Percentiles rank a stretch among this genome's conserved stretches.
Conservation (phyloP, 2,113 vertebrate species). For the Ceyx melanurus region DNA sequence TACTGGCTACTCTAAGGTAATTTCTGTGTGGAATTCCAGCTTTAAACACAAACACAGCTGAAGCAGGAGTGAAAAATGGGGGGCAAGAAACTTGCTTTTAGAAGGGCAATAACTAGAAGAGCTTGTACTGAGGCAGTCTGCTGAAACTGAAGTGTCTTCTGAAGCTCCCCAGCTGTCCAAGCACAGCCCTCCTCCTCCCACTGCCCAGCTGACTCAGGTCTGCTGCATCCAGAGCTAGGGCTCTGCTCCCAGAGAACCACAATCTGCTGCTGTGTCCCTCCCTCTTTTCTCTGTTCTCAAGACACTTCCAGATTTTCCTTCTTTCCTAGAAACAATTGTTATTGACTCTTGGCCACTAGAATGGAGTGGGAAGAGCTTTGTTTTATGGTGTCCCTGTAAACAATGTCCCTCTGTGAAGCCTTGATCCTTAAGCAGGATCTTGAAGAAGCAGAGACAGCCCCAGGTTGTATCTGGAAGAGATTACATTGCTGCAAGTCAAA, state of each 20-base stretch:
- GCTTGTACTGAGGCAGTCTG: not conserved
- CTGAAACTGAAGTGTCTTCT: not conserved
- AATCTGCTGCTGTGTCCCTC: not conserved
- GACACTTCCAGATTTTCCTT: not conserved
- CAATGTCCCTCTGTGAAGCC: constrained; percentile 12
- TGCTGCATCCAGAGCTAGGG: not conserved
- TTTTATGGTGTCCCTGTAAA: constrained; percentile 9
- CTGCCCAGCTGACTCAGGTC: not conserved
- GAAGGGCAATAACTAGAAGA: constrained; percentile 16
- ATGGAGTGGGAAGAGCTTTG: constrained; percentile 32
- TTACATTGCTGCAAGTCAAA: constrained; percentile 32
- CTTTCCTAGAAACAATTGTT: constrained; percentile 46
- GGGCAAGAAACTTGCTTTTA: constrained; percentile 6
- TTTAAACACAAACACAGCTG: not conserved
- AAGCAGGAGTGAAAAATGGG: not conserved
- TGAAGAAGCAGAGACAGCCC: not conserved
- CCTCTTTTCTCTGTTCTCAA: not conserved
- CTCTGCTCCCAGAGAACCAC: not conserved
- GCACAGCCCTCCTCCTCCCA: not conserved
- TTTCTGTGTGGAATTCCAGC: not conserved
- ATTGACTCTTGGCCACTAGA: constrained; percentile 10
- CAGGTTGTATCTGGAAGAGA: constrained; percentile 58
- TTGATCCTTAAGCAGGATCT: constrained; percentile 24
- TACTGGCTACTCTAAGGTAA: not conserved
- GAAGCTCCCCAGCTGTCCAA: not conserved